These are phyloP conservation scores for Mylabris phalerata DNA, from an alignment of 1,140 invertebrate genomes.

Conservation along the genomic window DNA sequence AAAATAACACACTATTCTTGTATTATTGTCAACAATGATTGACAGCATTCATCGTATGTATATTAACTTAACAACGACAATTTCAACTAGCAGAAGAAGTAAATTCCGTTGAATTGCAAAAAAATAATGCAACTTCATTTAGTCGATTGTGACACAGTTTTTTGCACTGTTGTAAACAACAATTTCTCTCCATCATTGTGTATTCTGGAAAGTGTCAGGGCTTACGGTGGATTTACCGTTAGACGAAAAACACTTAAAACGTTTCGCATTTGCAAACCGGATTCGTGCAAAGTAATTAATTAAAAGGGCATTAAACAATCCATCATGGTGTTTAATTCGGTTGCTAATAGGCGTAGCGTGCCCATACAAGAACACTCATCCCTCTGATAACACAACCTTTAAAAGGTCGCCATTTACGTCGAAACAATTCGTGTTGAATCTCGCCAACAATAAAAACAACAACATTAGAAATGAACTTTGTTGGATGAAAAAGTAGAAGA, in stretches of 20 bases:
- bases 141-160: no score
- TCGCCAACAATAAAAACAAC: background rate
- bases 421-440: background rate
- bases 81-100: no score
- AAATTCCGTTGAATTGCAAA: no score
- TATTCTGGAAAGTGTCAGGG: background rate
- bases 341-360: conserved; percentile 18
- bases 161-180: no score
- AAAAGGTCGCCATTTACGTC: conserved; percentile 1
- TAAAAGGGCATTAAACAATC: conserved; percentile 31
- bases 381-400: conserved; percentile 8
- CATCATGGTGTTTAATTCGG: conserved; percentile 27
- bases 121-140: no score
- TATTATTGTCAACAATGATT: no score
- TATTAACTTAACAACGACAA: no score
- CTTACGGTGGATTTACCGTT: conserved; percentile 4
- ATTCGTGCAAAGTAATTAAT: conserved; percentile 23
- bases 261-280: conserved; percentile 9
- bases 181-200: no score
- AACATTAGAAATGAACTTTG: background rate
- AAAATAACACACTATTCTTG: no score
- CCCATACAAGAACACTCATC: conserved; percentile 19
- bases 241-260: conserved; percentile 7
- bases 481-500: background rate
- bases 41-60: no score